Base-by-base conservation (phyloP, 1,140 invertebrate genomes). In the Aradophagus sp. region DNA sequence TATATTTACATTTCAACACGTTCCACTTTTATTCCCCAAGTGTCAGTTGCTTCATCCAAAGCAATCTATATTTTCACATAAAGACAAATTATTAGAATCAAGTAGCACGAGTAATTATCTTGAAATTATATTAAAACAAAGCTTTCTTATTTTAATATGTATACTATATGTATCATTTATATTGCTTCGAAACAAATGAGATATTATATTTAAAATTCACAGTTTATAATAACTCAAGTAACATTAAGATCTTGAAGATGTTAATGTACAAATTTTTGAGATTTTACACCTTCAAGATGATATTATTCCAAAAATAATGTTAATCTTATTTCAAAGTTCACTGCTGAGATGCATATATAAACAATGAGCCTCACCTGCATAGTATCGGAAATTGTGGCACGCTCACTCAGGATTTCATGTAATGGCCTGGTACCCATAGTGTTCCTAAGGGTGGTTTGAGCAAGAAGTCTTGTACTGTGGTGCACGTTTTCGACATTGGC, bases 401-500 rank as follows among this genome's bases (percentile, higher is more conserved):
- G 89, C 80, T 99, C 96, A 77, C 95, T 95, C 14, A 99, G 88
- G 77, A 99, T 98, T 87, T 99, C 96, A 78, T 96, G 93, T 58
- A 99, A 89, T 63, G 96, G 95, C 76, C 96, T 90, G 23, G 96
- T 98, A 45, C 97, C 97, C 89, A 99, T 94, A 29, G 95, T 96
- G 81, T 97, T 98, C 41, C 96, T 87, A n/a, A 97, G 89, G 12
- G 94, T 96, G 1, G 95, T 96, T 80, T 95, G 94, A 45, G 95
- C 95, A 70, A 97, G 86, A 13, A 97, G 88, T 75, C 94, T 88
- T 13, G 95, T 97, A 35, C 93, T 94, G 82, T 97, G 94, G 83
- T 97, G 95, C 19, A 96, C 95, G 83, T 99, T 97, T 83, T 98
- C 96, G 23, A 99, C 96, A 83, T 98, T 98, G 19, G 95, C 95